These are phyloP conservation scores for Cyclura pinguis DNA, from an alignment of 2,797 vertebrate species.

Conservation along the genomic window DNA sequence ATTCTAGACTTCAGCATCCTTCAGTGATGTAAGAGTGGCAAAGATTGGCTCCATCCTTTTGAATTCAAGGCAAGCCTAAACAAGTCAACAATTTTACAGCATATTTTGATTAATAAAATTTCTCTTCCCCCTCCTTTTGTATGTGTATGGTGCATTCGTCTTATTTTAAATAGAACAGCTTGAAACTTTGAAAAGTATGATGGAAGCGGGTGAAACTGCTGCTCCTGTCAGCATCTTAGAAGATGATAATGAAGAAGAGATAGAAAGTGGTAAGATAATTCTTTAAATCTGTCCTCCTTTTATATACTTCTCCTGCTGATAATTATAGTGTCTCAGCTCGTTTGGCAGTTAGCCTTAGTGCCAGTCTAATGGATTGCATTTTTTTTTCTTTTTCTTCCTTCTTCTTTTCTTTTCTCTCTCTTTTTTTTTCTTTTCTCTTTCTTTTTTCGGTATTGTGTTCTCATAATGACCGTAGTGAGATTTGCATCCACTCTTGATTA, in stretches of 20 bases:
- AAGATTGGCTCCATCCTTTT: neutral
- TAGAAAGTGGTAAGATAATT: conserved; percentile 87
- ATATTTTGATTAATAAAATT: conserved; percentile 32
- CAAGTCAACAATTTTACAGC: conserved; percentile 13
- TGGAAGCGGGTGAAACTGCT: conserved; percentile 95
- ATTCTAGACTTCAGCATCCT: neutral
- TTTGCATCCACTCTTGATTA: neutral
- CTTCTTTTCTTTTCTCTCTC: neutral
- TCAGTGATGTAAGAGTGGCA: neutral
- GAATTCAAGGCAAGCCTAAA: neutral
- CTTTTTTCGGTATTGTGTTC: neutral
- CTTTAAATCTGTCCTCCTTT: neutral
- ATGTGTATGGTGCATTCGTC: conserved; percentile 15
- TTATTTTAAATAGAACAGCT: conserved; percentile 88
- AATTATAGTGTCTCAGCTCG: neutral
- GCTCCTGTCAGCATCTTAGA: conserved; percentile 93
- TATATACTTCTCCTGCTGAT: neutral
- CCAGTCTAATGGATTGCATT: neutral
- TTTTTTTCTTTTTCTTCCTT: neutral
- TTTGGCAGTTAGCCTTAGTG: neutral
- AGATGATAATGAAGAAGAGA: conserved; percentile 95
- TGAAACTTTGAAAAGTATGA: conserved; percentile 96
- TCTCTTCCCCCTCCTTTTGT: neutral
- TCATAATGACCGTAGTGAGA: neutral
- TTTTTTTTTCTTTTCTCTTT: too few species aligned